These are phyloP conservation scores for Morpho helenor DNA, from an alignment of 2,888 invertebrate species.

Conservation along the genomic window DNA sequence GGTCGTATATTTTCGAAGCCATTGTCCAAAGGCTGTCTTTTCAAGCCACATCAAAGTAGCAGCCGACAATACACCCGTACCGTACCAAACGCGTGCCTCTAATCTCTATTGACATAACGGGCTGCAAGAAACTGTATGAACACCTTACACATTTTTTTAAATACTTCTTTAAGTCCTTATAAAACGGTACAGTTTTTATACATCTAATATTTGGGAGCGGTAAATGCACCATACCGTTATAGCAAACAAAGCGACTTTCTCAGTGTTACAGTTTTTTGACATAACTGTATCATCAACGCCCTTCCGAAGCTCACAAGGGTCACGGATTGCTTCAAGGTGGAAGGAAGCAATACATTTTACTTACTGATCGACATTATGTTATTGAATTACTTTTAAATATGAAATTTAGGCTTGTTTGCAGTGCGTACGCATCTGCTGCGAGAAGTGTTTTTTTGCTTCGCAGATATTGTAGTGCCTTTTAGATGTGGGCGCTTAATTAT, in stretches of 20 bases:
- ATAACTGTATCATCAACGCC: conserved; percentile 68
- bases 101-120: conserved; percentile 78
- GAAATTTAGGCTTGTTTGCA: conserved; percentile 63
- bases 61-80: conserved; percentile 58
- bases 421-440: conserved; percentile 68
- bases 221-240: conserved; percentile 62
- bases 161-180: conserved; percentile 52
- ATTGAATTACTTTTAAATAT: conserved; percentile 76
- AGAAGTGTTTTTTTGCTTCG: conserved; percentile 46
- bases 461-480: conserved; percentile 49
- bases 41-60: conserved; percentile 67
- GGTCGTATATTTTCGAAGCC: conserved; percentile 24
- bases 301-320: conserved; percentile 47
- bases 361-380: conserved; percentile 72
- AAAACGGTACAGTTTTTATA: conserved; percentile 67
- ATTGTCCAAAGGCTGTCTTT: conserved; percentile 61
- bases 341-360: conserved; percentile 77
- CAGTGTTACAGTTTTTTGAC: conserved; percentile 71
- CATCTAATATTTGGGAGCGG: conserved; percentile 59
- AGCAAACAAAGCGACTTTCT: conserved; percentile 52
- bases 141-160: conserved; percentile 69
- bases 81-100: conserved; percentile 68
- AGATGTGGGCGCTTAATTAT: conserved; percentile 77
- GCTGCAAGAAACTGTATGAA: conserved; percentile 56
- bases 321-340: conserved; percentile 61